A percentile compares a stretch with the other conserved stretches of the same genome.
phyloP scores from a whole-genome alignment of 2,888 invertebrate species.

The Thera obeliscata region DNA sequence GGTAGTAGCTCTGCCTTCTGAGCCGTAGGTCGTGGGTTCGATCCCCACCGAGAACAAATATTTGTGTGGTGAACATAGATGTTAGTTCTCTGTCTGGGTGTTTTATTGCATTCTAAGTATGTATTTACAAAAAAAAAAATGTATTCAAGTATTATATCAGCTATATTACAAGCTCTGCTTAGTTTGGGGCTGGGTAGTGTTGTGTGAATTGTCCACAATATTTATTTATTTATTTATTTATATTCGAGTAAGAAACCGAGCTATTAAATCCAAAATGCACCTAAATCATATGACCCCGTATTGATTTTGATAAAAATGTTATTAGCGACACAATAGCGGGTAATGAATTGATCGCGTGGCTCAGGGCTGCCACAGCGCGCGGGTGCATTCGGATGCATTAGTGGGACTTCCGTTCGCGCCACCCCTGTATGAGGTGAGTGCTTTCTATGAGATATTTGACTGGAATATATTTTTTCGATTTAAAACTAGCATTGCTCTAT shows the following conservation, averaged over 20 bases:
- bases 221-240: too few species aligned
- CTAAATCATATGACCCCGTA: constrained; percentile 22
- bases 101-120: too few species aligned
- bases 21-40: too few species aligned
- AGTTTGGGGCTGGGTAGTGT: too few species aligned
- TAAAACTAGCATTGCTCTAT: not conserved
- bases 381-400: constrained; percentile 84
- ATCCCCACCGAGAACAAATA: too few species aligned
- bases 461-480: not conserved
- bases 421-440: constrained; percentile 47
- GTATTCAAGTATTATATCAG: too few species aligned
- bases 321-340: constrained; percentile 62
- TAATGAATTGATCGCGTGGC: constrained; percentile 80
- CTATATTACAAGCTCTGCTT: too few species aligned
- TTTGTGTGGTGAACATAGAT: too few species aligned
- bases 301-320: constrained; percentile 47
- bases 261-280: not conserved
- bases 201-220: too few species aligned
- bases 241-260: not conserved
- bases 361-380: constrained; percentile 49
- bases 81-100: too few species aligned
- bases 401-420: constrained; percentile 75
- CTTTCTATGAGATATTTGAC: constrained; percentile 17
- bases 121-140: too few species aligned
- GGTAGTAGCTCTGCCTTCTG: too few species aligned